Evolutionary conservation across 37 sponge, comb jelly and placozoan genomes (phyloP).

Genomic region (Ianthella basta): DNA sequence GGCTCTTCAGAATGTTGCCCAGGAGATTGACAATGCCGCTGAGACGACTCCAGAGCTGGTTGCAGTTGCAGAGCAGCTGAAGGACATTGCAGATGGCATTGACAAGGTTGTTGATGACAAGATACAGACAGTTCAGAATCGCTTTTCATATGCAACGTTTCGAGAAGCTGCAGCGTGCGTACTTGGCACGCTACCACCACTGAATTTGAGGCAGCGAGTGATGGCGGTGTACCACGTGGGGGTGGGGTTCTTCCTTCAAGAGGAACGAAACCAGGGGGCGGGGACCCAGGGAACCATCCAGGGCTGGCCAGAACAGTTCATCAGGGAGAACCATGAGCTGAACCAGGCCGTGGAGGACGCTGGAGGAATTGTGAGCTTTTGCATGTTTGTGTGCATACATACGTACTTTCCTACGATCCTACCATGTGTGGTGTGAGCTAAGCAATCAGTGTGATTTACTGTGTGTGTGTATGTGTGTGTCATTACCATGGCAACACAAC

Average conservation of each 20-base stretch:
- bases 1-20: not conserved
- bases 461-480: constrained; percentile 5
- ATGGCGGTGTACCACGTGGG: constrained; percentile 5
- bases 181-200: no score
- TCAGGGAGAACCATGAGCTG: not conserved
- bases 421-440: not conserved
- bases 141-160: not conserved
- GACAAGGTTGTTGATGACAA: not conserved
- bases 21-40: not conserved
- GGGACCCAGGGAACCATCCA: not conserved
- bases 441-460: not conserved
- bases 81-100: not conserved
- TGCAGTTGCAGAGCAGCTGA: not conserved
- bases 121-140: no score
- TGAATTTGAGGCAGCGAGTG: not conserved
- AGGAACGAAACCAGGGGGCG: not conserved
- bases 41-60: not conserved
- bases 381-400: not conserved
- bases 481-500: no score
- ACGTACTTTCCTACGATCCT: not conserved
- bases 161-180: not conserved
- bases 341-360: not conserved
- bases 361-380: not conserved
- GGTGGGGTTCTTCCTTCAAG: not conserved
- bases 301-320: not conserved